Conservation (phyloP, 2,888 invertebrate species). For the Thymelicus lineola region DNA sequence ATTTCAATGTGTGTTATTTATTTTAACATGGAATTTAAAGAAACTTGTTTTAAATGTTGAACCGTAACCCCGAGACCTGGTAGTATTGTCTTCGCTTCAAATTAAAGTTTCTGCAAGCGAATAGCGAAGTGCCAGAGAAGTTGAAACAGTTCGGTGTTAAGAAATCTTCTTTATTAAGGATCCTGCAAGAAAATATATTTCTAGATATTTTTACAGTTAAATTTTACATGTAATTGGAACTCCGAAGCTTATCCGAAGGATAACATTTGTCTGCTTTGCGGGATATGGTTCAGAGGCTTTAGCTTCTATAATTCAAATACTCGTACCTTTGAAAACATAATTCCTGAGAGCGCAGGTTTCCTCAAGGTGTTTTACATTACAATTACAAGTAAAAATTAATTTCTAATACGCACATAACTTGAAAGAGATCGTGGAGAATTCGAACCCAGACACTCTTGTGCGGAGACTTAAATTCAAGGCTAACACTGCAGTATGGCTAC, state of each 20-base stretch:
- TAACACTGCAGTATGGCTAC: no score
- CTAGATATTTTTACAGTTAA: not conserved
- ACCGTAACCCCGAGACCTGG: not conserved
- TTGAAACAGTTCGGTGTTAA: not conserved
- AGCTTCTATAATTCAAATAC: not conserved
- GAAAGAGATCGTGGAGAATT: no score
- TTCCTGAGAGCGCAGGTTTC: no score
- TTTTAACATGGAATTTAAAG: not conserved
- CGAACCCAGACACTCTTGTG: no score
- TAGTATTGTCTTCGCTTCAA: not conserved
- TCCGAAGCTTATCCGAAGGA: not conserved
- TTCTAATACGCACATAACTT: no score
- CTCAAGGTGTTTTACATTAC: no score
- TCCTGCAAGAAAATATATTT: not conserved
- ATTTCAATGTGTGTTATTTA: not conserved
- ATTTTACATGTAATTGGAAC: not conserved
- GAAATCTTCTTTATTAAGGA: not conserved
- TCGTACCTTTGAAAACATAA: no score
- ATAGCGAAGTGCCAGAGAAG: not conserved
- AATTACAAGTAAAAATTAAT: no score
- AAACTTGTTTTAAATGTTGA: not conserved
- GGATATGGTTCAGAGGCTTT: not conserved
- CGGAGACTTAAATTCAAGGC: no score
- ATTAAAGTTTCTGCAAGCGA: not conserved
- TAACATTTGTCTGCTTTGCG: not conserved